phyloP scores from a whole-genome alignment of 2,113 vertebrate species.

The Bujurquina vittata region DNA sequence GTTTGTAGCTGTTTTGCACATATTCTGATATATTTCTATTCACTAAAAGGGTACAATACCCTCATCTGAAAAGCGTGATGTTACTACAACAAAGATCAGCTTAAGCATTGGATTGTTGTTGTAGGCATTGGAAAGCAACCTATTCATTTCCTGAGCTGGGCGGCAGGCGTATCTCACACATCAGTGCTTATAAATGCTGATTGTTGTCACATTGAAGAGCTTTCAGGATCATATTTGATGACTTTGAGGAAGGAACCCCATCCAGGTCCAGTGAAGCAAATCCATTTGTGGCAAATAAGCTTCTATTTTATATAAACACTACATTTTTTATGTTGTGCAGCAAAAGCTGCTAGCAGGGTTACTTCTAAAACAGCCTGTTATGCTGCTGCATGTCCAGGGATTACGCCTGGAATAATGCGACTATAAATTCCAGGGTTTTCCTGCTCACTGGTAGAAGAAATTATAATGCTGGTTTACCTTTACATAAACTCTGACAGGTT shows the following conservation, averaged over 20 bases:
- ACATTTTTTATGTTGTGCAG: background rate
- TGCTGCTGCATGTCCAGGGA: background rate
- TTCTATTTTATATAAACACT: background rate
- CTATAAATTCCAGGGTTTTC: background rate
- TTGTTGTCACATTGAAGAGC: background rate
- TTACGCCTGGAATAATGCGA: background rate
- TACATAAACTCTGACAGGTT: background rate
- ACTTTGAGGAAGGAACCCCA: accelerated
- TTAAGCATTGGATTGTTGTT: background rate
- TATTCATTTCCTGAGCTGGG: slow-evolving; percentile 3
- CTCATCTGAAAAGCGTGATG: background rate
- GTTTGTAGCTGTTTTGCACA: background rate
- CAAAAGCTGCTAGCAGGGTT: background rate
- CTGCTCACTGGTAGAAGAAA: background rate
- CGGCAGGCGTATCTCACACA: background rate
- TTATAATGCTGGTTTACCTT: background rate
- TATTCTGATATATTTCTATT: background rate
- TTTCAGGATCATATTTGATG: background rate
- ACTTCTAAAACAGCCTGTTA: background rate
- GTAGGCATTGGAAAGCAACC: background rate
- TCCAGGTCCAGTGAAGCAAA: background rate
- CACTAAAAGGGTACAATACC: background rate
- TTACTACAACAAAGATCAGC: background rate
- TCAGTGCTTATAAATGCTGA: background rate
- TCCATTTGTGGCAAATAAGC: background rate